These are phyloP conservation scores for Imbricaverruca yamaguchii DNA, from an alignment of 2,888 invertebrate species.

Conservation along the genomic window DNA sequence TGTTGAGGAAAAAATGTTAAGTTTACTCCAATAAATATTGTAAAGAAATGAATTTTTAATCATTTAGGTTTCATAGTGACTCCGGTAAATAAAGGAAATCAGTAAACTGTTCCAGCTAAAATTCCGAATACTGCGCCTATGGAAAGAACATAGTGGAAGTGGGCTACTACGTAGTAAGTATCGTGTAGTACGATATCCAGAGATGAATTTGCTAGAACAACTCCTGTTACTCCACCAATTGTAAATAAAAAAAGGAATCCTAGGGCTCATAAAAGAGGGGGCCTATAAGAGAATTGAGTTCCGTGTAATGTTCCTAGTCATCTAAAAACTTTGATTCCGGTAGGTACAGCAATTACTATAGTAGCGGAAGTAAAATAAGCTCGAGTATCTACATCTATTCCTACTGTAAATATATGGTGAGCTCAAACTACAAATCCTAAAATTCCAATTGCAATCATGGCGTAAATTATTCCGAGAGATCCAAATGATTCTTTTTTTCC, in stretches of 20 bases:
- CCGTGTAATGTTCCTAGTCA: slow-evolving; percentile 65
- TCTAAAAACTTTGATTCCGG: slow-evolving; percentile 75
- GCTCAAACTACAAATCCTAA: slow-evolving; percentile 78
- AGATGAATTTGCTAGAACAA: slow-evolving; percentile 61
- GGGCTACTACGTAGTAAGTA: slow-evolving; percentile 76
- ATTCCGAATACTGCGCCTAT: slow-evolving; percentile 73
- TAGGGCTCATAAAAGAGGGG: slow-evolving; percentile 57
- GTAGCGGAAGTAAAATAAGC: slow-evolving; percentile 77
- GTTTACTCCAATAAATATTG: slow-evolving; percentile 68
- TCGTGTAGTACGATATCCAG: slow-evolving; percentile 70
- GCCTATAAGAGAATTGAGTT: slow-evolving; percentile 52
- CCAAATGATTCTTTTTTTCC: slow-evolving; percentile 68
- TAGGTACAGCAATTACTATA: slow-evolving; percentile 78
- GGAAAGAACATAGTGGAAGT: slow-evolving; percentile 72
- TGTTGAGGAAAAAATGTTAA: slow-evolving; percentile 74
- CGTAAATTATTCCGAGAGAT: slow-evolving; percentile 67
- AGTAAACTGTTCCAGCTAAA: slow-evolving; percentile 63
- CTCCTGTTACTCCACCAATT: slow-evolving; percentile 58
- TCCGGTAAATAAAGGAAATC: slow-evolving; percentile 61
- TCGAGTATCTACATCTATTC: slow-evolving; percentile 73
- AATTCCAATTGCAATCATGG: slow-evolving; percentile 72
- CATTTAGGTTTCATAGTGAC: slow-evolving; percentile 51
- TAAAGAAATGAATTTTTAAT: slow-evolving; percentile 61
- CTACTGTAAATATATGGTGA: slow-evolving; percentile 77
- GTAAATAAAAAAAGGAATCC: slow-evolving; percentile 73